These are phyloP conservation scores for Oxygymnocypris stewartii DNA, from an alignment of 2,113 vertebrate genomes.

Conservation along the genomic window DNA sequence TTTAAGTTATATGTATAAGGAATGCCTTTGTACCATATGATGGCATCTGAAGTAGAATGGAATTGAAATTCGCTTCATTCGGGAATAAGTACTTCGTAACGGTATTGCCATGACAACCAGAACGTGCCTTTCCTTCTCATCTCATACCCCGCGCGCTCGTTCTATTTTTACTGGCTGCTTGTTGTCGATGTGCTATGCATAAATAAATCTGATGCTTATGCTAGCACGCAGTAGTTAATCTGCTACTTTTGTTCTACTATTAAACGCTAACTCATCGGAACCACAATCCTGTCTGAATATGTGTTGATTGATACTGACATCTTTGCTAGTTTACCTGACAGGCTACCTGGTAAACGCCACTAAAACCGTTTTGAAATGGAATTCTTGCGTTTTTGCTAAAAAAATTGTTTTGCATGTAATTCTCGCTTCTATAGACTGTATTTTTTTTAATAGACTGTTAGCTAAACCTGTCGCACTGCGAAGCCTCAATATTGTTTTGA, in stretches of 20 bases:
- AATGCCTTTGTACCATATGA: background rate
- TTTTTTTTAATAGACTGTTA: background rate
- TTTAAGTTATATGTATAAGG: background rate
- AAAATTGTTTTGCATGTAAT: background rate
- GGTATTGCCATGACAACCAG: slow-evolving; percentile 47
- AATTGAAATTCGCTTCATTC: background rate
- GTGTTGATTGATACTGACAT: background rate
- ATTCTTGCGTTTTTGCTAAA: background rate
- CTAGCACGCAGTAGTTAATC: background rate
- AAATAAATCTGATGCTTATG: background rate
- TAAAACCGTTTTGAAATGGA: background rate
- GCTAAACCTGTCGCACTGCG: slow-evolving; percentile 13
- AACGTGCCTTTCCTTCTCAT: slow-evolving; percentile 22
- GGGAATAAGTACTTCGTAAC: slow-evolving; percentile 1
- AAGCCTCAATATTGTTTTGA: slow-evolving; percentile 5
- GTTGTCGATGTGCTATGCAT: background rate
- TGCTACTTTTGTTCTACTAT: background rate
- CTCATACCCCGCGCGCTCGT: background rate
- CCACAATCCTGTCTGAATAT: background rate
- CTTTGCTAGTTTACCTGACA: background rate
- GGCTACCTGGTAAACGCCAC: background rate
- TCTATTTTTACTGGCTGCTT: slow-evolving; percentile 28
- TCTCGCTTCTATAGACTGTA: background rate
- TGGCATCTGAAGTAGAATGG: background rate
- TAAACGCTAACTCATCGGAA: background rate